A percentile compares a stretch with the other conserved stretches of the same genome.
phyloP scores from a whole-genome alignment of 2,888 invertebrate genomes.

The Amphipoea oculea region DNA sequence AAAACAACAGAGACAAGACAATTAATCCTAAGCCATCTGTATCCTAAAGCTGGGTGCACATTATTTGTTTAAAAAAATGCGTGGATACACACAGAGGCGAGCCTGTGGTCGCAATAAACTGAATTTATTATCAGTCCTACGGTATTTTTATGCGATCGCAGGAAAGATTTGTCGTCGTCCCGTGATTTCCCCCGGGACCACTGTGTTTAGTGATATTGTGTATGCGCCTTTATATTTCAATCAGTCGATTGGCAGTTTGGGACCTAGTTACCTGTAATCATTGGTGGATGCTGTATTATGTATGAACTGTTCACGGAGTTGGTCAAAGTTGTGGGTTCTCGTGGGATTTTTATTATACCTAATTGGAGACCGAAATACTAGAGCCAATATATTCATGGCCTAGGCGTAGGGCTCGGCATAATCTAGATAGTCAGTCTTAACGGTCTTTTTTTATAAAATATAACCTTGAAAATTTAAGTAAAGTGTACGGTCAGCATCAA shows the following conservation, averaged over 20 bases:
- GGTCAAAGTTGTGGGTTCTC: slow-evolving; percentile 18
- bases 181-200: slow-evolving; percentile 81
- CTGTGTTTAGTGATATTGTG: slow-evolving; percentile 79
- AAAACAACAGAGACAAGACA: slow-evolving; percentile 60
- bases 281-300: slow-evolving; percentile 38
- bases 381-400: not conserved
- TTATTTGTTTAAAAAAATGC: slow-evolving; percentile 65
- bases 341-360: not conserved
- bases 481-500: too few relatives aligned
- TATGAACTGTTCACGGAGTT: slow-evolving; percentile 18
- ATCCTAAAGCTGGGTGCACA: slow-evolving; percentile 66
- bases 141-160: slow-evolving; percentile 78
- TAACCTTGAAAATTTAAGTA: too few relatives aligned
- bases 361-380: not conserved
- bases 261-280: slow-evolving; percentile 58
- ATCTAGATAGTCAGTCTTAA: too few relatives aligned
- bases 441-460: not conserved
- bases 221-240: slow-evolving; percentile 79
- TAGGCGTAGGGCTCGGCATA: not conserved
- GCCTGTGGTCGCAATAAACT: slow-evolving; percentile 78
- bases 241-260: slow-evolving; percentile 68
- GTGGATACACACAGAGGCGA: slow-evolving; percentile 52
- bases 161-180: slow-evolving; percentile 81
- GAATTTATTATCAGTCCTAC: slow-evolving; percentile 78
- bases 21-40: slow-evolving; percentile 67